Evolutionary conservation across 2,113 vertebrate species (phyloP), one percentile per base, ranked within the genome.

Genomic region (Halichoerus grypus): DNA sequence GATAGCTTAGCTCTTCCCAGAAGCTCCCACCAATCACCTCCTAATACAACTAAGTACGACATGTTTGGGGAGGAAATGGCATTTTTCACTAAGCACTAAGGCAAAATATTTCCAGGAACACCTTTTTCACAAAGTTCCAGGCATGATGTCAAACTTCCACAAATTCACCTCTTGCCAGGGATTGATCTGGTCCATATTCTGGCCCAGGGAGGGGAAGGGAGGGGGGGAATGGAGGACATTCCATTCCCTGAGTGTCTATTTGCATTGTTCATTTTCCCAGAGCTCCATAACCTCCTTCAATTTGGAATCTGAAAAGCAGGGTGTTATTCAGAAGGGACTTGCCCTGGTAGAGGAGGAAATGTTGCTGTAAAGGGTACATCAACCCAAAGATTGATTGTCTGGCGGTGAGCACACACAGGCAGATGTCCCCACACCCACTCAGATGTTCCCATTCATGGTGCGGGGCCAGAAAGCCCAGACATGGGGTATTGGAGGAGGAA

Each of bases 401-500:
- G 19, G 24, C 2, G 1, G 18, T 5, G 65, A 51, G 14, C 26
- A 51, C 49, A 5, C 1, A 21, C 10, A 0, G 4, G 12, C 87
- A 77, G 79, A 6, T 36, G 51, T 39, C 72, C 63, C 31, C 63
- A 63, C 65, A 9, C 72, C 93, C 88, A 36, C 71, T 39, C 79
- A 92, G 61, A 83, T 65, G 87, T 53, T 67, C 61, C 16, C 33
- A 0, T 22, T 57, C 13, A 1, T 5, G 10, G 7, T 33, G n/a
- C 0, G 2, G 10, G 19, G 16, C 49, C 13, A 6, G 51, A 18
- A 26, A 22, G 19, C 88, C 67, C 26, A 82, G 74, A 36, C 7
- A 1, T 0, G 2, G 59, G 53, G 46, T 26, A 16, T 1, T 36
- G 42, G 19, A 46, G 95, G 51, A 95, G 65, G 88, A 24, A 15